A percentile compares a stretch with the other conserved stretches of the same genome.
phyloP scores from a whole-genome alignment of 2,888 invertebrate species.

The Melikaiella ostensackeni region DNA sequence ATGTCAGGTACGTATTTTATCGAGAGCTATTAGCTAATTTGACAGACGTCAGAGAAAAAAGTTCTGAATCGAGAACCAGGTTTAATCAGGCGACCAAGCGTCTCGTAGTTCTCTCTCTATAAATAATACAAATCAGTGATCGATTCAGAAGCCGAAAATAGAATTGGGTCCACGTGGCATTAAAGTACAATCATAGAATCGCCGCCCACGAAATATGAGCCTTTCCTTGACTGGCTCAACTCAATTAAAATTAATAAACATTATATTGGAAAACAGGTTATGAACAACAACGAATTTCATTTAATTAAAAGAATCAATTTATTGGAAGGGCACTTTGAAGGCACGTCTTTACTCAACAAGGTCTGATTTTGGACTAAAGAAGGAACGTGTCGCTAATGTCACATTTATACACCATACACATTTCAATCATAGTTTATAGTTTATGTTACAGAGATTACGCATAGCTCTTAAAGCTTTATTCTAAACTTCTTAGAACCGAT shows the following conservation, averaged over 20 bases:
- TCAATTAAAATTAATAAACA: not conserved
- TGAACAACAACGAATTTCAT: too few species aligned
- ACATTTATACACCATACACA: too few species aligned
- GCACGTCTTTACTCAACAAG: too few species aligned
- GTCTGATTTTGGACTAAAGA: too few species aligned
- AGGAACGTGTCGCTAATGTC: too few species aligned
- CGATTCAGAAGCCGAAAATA: not conserved
- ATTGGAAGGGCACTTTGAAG: too few species aligned
- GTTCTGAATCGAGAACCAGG: not conserved
- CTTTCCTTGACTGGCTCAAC: not conserved
- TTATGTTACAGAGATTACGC: too few species aligned
- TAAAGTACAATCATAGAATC: not conserved
- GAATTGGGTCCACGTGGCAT: not conserved
- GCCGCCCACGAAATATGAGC: not conserved
- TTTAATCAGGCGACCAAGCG: not conserved
- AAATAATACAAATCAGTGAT: slow-evolving; percentile 5
- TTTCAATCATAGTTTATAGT: too few species aligned
- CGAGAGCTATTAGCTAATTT: not conserved
- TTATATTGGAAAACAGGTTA: too few species aligned
- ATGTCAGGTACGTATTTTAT: not conserved
- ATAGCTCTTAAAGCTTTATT: too few species aligned
- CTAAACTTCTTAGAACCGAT: too few species aligned
- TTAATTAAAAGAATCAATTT: too few species aligned
- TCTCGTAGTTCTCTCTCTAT: not conserved
- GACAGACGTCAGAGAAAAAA: not conserved